These are phyloP conservation scores for Eulemur macaco DNA, from an alignment of 2,113 vertebrate species.

Conservation along the genomic window DNA sequence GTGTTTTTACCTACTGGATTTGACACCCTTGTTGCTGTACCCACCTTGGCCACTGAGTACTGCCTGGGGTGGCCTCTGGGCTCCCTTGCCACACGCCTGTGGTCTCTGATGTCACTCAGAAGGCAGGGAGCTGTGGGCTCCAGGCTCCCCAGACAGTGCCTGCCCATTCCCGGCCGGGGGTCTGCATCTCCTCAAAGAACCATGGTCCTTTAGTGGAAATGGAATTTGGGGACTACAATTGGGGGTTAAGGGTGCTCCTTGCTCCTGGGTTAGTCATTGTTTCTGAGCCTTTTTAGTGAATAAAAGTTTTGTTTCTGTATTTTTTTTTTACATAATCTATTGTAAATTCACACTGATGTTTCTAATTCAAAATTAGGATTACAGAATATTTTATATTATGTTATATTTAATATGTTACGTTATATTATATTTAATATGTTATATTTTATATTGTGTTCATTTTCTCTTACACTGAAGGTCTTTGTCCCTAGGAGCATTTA, in stretches of 20 bases:
- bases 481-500: background rate
- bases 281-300: background rate
- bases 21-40: background rate
- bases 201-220: background rate
- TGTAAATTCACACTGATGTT: background rate
- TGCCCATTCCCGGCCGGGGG: accelerated
- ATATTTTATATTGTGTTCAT: background rate
- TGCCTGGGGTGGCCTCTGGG: accelerated
- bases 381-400: background rate
- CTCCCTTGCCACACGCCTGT: accelerated
- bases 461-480: background rate
- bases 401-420: too few relatives aligned
- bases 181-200: background rate
- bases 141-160: background rate
- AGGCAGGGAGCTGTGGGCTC: background rate
- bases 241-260: background rate
- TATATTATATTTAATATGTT: too few relatives aligned
- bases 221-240: background rate
- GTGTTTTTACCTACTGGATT: too few relatives aligned
- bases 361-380: constrained; percentile 16
- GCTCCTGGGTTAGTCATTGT: background rate
- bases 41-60: background rate
- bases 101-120: background rate
- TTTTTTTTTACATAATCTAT: background rate
- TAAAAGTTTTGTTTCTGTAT: background rate